A percentile compares a stretch with the other conserved stretches of the same genome.
Conservation (phyloP, 1,140 invertebrate genomes). For the Drosophila kurseongensis region DNA sequence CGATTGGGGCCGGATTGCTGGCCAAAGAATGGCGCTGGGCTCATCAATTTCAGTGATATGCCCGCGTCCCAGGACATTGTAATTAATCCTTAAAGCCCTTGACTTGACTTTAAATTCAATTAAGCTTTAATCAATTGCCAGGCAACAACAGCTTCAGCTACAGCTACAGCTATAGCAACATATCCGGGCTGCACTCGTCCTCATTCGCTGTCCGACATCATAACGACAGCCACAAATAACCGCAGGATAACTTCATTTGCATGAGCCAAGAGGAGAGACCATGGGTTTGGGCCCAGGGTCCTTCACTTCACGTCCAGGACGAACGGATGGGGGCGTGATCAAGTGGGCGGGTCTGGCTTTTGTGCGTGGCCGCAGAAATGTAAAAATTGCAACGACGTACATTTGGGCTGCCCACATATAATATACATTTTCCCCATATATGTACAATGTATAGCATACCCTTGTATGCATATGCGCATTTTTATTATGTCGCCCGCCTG, state of each 20-base stretch:
- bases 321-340: slow-evolving; percentile 16
- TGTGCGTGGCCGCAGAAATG: slow-evolving; percentile 36
- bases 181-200: slow-evolving; percentile 41
- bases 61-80: slow-evolving; percentile 17
- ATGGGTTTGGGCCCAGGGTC: slow-evolving; percentile 7
- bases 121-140: slow-evolving; percentile 77
- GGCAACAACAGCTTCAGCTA: slow-evolving; percentile 32
- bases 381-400: slow-evolving; percentile 49
- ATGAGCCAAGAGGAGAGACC: slow-evolving; percentile 40
- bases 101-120: slow-evolving; percentile 69
- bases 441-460: slow-evolving; percentile 19
- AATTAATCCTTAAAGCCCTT: slow-evolving; percentile 62
- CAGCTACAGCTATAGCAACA: slow-evolving; percentile 19
- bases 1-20: slow-evolving; percentile 41
- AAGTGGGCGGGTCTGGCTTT: slow-evolving; percentile 39
- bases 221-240: slow-evolving; percentile 80
- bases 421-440: slow-evolving; percentile 30
- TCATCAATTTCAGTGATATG: slow-evolving; percentile 47
- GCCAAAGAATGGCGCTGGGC: slow-evolving; percentile 26
- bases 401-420: slow-evolving; percentile 45
- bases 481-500: slow-evolving; percentile 57
- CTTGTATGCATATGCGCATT: slow-evolving; percentile 24
- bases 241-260: slow-evolving; percentile 82
- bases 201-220: slow-evolving; percentile 44
- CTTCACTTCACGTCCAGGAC: slow-evolving; percentile 12